phyloP scores from a whole-genome alignment of 2,888 invertebrate genomes.

The Megaustenia siamemsis region DNA sequence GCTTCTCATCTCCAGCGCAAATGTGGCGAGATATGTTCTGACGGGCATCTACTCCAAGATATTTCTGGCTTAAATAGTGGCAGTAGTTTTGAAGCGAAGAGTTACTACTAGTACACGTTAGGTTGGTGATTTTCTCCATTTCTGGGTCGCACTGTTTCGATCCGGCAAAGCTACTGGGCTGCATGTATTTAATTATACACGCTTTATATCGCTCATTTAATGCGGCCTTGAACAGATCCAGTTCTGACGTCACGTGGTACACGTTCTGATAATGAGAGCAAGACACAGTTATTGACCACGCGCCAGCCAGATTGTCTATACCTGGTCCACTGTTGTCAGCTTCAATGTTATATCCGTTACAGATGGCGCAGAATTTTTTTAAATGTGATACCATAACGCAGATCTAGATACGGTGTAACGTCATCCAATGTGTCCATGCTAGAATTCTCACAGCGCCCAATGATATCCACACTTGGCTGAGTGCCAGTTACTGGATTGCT shows the following conservation, averaged over 20 bases:
- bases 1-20: neutral
- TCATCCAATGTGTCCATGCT: neutral
- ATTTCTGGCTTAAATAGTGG: neutral
- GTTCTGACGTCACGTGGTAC: neutral
- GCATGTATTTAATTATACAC: neutral
- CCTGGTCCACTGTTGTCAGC: neutral
- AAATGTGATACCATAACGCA: slow-evolving; percentile 17
- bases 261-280: slow-evolving; percentile 1
- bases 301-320: neutral
- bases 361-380: slow-evolving; percentile 39
- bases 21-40: slow-evolving; percentile 21
- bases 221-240: neutral
- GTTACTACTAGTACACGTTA: neutral
- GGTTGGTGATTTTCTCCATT: neutral
- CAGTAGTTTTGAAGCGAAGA: neutral
- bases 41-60: neutral
- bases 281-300: neutral
- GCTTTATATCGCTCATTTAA: neutral
- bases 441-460: neutral
- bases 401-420: slow-evolving; percentile 18
- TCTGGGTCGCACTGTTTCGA: neutral
- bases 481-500: neutral
- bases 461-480: neutral
- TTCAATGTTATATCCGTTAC: slow-evolving; percentile 16
- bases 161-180: neutral